Evolutionary conservation across 2,113 vertebrate genomes (phyloP).

Genomic region (Picathartes gymnocephalus): DNA sequence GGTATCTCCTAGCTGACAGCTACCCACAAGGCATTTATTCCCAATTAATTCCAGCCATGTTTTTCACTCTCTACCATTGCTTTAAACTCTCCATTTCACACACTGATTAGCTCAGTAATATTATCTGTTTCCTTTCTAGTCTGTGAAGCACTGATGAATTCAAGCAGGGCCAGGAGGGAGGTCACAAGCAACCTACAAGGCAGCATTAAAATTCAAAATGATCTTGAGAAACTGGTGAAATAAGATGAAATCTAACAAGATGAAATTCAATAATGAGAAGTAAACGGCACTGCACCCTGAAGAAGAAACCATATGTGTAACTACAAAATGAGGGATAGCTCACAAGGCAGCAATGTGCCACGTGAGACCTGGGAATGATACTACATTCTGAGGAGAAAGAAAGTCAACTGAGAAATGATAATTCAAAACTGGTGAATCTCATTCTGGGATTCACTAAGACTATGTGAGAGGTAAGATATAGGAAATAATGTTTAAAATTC

Average conservation of each 20-base stretch:
- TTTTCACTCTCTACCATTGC: not conserved
- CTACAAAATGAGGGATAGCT: slow-evolving; percentile 11
- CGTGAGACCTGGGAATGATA: not conserved
- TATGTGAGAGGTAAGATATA: not conserved
- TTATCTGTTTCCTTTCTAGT: slow-evolving; percentile 12
- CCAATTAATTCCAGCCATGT: not conserved
- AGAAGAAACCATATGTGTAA: not conserved
- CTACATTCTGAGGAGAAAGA: not conserved
- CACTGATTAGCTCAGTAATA: slow-evolving; percentile 9
- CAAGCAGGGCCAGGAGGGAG: not conserved
- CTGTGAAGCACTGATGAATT: not conserved
- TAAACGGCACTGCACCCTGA: not conserved
- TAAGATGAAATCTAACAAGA: slow-evolving; percentile 21
- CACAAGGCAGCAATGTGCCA: not conserved
- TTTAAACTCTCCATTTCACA: not conserved
- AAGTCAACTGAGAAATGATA: not conserved
- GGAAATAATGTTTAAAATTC: slow-evolving; percentile 1
- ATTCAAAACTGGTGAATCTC: not conserved
- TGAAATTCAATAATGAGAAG: slow-evolving; percentile 22
- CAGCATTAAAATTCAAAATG: slow-evolving; percentile 20
- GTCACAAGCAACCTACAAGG: not conserved
- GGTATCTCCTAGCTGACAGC: not conserved
- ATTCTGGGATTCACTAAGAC: not conserved
- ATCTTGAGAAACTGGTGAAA: slow-evolving; percentile 17
- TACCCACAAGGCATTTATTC: not conserved